Conservation (phyloP, 2,888 invertebrate genomes). For the Torymus texanus region DNA sequence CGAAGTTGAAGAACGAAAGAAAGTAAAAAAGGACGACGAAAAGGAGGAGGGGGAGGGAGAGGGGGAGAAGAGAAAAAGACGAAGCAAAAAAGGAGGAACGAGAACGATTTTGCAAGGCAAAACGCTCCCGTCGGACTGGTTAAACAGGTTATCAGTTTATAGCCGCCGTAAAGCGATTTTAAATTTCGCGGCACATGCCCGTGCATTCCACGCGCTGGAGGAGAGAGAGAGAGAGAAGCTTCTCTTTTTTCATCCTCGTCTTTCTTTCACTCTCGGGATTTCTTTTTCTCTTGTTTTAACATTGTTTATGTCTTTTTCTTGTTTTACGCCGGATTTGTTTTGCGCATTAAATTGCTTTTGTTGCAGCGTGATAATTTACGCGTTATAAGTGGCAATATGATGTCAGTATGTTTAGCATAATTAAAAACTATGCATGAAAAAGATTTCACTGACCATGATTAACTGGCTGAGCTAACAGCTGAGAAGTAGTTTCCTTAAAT, state of each 20-base stretch:
- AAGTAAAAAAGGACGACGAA: slow-evolving; percentile 50
- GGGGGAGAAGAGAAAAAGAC: slow-evolving; percentile 51
- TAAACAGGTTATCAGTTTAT: slow-evolving; percentile 73
- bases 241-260: not conserved
- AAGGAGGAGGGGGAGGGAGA: slow-evolving; percentile 27
- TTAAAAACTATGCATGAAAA: too few species aligned
- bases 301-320: not conserved
- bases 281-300: not conserved
- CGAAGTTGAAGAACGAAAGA: slow-evolving; percentile 38
- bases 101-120: slow-evolving; percentile 64
- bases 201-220: slow-evolving; percentile 61
- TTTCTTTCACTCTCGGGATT: not conserved
- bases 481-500: too few species aligned
- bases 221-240: slow-evolving; percentile 27
- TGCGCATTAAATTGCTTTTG: not conserved
- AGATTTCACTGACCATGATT: too few species aligned
- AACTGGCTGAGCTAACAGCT: too few species aligned
- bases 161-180: slow-evolving; percentile 72
- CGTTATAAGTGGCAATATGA: too few species aligned
- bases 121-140: slow-evolving; percentile 69
- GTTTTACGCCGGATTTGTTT: slow-evolving; percentile 13
- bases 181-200: slow-evolving; percentile 72
- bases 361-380: not conserved
- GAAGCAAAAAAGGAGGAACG: slow-evolving; percentile 59
- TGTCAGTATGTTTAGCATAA: too few species aligned